These are phyloP conservation scores for Potamilus streckersoni DNA, from an alignment of 1,140 invertebrate genomes.

Conservation along the genomic window DNA sequence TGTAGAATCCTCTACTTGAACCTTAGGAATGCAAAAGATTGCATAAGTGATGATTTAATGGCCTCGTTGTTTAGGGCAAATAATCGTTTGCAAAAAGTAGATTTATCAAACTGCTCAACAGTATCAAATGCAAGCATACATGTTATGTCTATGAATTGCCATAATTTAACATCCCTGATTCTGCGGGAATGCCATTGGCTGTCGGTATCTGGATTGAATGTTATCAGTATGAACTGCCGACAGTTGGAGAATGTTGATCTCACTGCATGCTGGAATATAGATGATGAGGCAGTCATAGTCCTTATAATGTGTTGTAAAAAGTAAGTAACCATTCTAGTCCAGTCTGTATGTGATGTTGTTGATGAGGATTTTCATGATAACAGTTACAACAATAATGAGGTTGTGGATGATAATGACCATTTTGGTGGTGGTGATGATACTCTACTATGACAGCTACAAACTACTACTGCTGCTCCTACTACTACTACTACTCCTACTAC, in stretches of 20 bases:
- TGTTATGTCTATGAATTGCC: slow-evolving; percentile 42
- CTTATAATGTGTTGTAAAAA: slow-evolving; percentile 39
- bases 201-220: slow-evolving; percentile 36
- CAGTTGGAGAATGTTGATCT: slow-evolving; percentile 53
- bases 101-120: slow-evolving; percentile 47
- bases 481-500: too few relatives aligned
- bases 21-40: slow-evolving; percentile 50
- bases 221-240: slow-evolving; percentile 32
- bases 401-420: too few relatives aligned
- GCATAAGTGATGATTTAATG: slow-evolving; percentile 47
- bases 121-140: slow-evolving; percentile 45
- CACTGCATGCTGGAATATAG: slow-evolving; percentile 61
- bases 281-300: slow-evolving; percentile 49
- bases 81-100: slow-evolving; percentile 34
- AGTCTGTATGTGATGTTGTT: too few relatives aligned
- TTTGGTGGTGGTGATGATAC: too few relatives aligned
- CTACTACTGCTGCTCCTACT: too few relatives aligned
- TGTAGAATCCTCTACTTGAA: slow-evolving; percentile 33
- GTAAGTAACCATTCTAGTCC: slow-evolving; percentile 29
- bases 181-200: slow-evolving; percentile 60
- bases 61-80: slow-evolving; percentile 47
- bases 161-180: slow-evolving; percentile 34
- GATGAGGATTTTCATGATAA: too few relatives aligned
- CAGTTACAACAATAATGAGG: too few relatives aligned
- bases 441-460: too few relatives aligned